phyloP scores from a whole-genome alignment of 2,113 vertebrate species.

The Urocolius indicus region DNA sequence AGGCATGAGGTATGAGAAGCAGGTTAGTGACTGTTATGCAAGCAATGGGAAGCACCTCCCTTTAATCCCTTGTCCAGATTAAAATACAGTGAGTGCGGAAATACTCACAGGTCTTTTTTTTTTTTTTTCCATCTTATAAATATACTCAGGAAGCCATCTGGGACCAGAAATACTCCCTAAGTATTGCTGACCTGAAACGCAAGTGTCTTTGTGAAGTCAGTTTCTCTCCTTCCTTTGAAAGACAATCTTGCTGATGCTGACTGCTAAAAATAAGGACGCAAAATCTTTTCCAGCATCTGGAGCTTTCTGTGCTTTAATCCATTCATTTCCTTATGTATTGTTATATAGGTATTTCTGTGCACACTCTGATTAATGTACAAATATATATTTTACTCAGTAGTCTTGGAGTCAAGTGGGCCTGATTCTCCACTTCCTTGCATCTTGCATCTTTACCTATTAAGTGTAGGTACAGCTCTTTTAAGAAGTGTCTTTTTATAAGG shows the following conservation, averaged over 20 bases:
- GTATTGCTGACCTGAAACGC: slow-evolving; percentile 60
- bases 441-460: neutral
- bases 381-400: slow-evolving; percentile 60
- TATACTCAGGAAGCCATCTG: slow-evolving; percentile 65
- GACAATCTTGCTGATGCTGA: slow-evolving; percentile 65
- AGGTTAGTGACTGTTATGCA: neutral
- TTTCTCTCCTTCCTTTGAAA: slow-evolving; percentile 64
- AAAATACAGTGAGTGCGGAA: slow-evolving; percentile 26
- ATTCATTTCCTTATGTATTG: slow-evolving; percentile 63
- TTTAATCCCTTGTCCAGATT: slow-evolving; percentile 58
- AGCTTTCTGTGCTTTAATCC: slow-evolving; percentile 58
- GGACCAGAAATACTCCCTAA: slow-evolving; percentile 63
- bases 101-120: slow-evolving; percentile 26
- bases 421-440: slow-evolving; percentile 51
- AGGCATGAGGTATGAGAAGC: neutral
- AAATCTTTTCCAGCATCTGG: slow-evolving; percentile 67
- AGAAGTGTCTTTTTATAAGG: slow-evolving; percentile 16
- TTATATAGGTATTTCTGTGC: slow-evolving; percentile 67
- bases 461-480: slow-evolving; percentile 45
- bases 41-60: slow-evolving; percentile 22
- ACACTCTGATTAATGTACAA: slow-evolving; percentile 58
- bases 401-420: slow-evolving; percentile 58
- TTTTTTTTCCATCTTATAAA: slow-evolving; percentile 41
- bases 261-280: slow-evolving; percentile 56
- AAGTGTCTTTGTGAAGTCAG: slow-evolving; percentile 62